Conservation (phyloP, 2,113 vertebrate species). For the Thunnus thynnus region DNA sequence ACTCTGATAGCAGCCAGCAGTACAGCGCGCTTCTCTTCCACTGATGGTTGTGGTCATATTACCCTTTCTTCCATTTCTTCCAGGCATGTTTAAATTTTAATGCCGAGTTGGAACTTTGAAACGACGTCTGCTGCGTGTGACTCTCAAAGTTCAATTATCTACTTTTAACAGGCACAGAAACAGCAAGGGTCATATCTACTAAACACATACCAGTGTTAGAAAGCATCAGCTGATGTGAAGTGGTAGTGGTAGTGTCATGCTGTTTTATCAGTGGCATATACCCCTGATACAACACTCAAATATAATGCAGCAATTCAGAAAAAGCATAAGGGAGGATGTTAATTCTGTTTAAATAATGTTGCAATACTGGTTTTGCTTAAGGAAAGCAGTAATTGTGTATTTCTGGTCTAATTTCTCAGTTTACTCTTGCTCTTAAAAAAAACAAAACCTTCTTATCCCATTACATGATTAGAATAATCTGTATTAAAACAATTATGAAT, state of each 20-base stretch:
- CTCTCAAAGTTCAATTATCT: not conserved
- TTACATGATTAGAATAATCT: too few relatives aligned
- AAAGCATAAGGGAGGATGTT: too few relatives aligned
- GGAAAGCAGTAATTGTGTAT: not conserved
- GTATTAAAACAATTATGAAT: too few relatives aligned
- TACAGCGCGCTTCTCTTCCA: not conserved
- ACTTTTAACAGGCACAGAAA: constrained; percentile 10
- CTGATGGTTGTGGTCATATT: not conserved
- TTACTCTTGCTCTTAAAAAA: too few relatives aligned
- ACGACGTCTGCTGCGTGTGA: constrained; percentile 2
- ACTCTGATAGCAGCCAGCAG: not conserved
- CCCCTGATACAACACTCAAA: not conserved
- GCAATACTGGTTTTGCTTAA: not conserved
- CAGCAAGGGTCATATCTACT: not conserved
- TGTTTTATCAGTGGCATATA: not conserved
- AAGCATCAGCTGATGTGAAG: not conserved
- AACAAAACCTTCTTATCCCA: too few relatives aligned
- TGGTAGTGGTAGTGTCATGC: not conserved
- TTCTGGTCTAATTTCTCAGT: too few relatives aligned
- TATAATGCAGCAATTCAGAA: too few relatives aligned
- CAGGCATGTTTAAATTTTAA: not conserved
- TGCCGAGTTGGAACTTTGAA: not conserved
- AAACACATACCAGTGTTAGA: not conserved
- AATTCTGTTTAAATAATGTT: too few relatives aligned
- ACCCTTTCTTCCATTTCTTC: not conserved